phyloP scores from a whole-genome alignment of 2,888 invertebrate genomes.

The Torymus aiolomorphi region DNA sequence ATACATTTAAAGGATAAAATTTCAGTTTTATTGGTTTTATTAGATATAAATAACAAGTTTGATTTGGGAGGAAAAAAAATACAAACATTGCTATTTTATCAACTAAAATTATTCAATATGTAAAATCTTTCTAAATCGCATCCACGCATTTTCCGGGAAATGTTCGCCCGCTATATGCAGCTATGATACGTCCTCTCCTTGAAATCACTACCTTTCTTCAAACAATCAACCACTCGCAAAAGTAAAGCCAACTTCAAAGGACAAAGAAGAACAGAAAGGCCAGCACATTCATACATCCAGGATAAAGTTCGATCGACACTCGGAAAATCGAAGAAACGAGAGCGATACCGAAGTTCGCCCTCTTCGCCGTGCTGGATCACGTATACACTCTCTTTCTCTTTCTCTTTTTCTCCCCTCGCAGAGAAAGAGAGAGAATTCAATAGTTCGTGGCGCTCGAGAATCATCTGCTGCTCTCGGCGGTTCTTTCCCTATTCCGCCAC shows the following conservation, averaged over 20 bases:
- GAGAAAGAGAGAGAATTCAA: background rate
- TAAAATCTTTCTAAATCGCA: too few relatives aligned
- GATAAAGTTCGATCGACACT: slow-evolving; percentile 8
- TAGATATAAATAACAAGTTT: too few relatives aligned
- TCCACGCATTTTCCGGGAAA: too few relatives aligned
- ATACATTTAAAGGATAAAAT: too few relatives aligned
- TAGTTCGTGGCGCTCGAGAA: background rate
- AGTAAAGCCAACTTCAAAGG: background rate
- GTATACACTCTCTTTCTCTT: background rate
- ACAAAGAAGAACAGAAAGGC: background rate
- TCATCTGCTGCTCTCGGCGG: slow-evolving; percentile 1
- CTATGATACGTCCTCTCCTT: too few relatives aligned
- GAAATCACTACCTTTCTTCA: too few relatives aligned
- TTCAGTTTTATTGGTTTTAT: too few relatives aligned
- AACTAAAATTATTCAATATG: too few relatives aligned
- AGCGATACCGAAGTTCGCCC: slow-evolving; percentile 22
- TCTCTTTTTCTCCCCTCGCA: background rate
- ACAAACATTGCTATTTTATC: too few relatives aligned
- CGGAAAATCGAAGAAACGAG: slow-evolving; percentile 8
- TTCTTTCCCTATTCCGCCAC: background rate
- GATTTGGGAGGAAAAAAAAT: too few relatives aligned
- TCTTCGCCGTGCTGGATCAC: background rate
- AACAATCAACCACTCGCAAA: background rate
- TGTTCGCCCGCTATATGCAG: too few relatives aligned
- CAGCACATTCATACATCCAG: background rate